Evolutionary conservation across 2,888 invertebrate genomes (phyloP), one percentile per base, ranked within the genome.

Genomic region (Chloroclystis v-ata): DNA sequence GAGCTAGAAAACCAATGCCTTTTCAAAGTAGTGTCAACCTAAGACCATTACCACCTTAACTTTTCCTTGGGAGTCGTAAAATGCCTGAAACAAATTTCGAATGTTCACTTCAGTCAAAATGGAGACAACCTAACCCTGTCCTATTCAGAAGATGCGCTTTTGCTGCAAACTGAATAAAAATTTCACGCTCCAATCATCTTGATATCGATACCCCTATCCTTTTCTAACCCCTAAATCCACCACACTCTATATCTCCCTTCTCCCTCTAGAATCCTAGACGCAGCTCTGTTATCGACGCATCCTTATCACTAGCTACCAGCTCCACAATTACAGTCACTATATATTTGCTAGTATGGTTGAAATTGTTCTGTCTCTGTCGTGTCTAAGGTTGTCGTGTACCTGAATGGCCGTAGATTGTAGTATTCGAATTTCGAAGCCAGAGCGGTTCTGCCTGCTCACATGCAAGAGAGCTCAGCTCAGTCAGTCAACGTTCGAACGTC

Each of bases 211-310:
- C 41, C 44, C 43, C 59, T 47, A 29, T 81, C 82, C 57, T 69
- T 58, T 55, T 79, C 67, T 10, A 56, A 46, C 75, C 16, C 16
- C 24, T 5, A 28, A 12, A 20, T 26, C 11, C 12, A 40, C 47
- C 46, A 16, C 37, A 49, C 28, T 42, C 12, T 37, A 40, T 14
- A 28, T 57, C 38, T 50, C 10, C 67, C 45, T 47, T 77, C 81
- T 68, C 80, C 38, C 63, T 82, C 75, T 59, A 69, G 71, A 68
- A 78, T 83, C 82, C 84, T 83, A 85, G 86, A 83, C 85, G 72
- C 75, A 79, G 81, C 76, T 75, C 72, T 84, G 84, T 82, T 86
- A 86, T 86, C 84, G 86, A 86, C 85, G 83, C 80, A 78, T 77
- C 72, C 81, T 84, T 86, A 86, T 85, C 85, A 85, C 67, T 73